These are phyloP conservation scores for Pycnonotus jocosus DNA, from an alignment of 2,113 vertebrate genomes.

Conservation along the genomic window DNA sequence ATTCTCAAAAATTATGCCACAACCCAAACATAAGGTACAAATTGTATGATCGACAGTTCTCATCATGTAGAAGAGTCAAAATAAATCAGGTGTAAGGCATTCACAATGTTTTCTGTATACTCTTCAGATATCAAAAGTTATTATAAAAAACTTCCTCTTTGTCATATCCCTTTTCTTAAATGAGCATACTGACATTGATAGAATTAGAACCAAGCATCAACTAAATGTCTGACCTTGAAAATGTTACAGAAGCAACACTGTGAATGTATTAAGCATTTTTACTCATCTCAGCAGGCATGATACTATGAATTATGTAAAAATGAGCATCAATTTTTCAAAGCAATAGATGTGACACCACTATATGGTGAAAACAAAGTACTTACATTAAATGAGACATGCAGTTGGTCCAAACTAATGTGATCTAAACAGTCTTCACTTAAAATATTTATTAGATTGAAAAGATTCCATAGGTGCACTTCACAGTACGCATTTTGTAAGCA, in stretches of 20 bases:
- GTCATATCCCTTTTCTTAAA: not conserved
- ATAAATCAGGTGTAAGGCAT: not conserved
- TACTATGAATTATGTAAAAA: conserved; percentile 64
- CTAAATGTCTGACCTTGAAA: conserved; percentile 54
- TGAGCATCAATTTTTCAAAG: conserved; percentile 37
- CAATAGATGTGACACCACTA: conserved; percentile 30
- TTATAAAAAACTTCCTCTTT: not conserved
- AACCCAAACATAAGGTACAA: not conserved
- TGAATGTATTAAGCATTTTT: conserved; percentile 36
- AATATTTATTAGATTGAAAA: conserved; percentile 34
- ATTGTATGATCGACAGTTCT: not conserved
- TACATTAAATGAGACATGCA: not conserved
- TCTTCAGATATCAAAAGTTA: not conserved
- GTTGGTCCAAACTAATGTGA: not conserved
- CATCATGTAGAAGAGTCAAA: not conserved
- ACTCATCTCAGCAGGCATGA: conserved; percentile 15
- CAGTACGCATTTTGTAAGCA: not conserved
- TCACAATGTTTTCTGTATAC: not conserved
- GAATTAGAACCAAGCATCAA: conserved; percentile 18
- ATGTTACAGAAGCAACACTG: not conserved
- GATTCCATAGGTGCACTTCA: not conserved
- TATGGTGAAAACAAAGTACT: conserved; percentile 32
- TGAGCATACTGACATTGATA: not conserved
- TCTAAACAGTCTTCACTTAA: not conserved
- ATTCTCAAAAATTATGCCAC: not conserved